A percentile compares a stretch with the other conserved stretches of the same genome.
phyloP scores from a whole-genome alignment of 2,888 invertebrate genomes.

The Protophormia terraenovae region DNA sequence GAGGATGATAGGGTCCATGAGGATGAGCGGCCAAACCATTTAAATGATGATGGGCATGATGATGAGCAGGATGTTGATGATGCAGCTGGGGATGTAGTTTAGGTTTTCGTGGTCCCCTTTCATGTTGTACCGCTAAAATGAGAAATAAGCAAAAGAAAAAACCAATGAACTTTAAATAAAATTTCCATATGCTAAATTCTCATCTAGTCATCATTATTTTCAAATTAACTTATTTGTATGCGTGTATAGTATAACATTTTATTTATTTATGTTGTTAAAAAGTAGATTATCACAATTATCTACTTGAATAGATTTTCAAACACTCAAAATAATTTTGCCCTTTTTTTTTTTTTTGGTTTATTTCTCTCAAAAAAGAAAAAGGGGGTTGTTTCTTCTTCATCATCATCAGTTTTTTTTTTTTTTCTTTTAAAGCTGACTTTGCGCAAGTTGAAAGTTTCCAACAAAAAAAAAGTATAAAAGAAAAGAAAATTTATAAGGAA shows the following conservation, averaged over 20 bases:
- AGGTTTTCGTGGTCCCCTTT: constrained; percentile 96
- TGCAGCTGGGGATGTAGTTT: constrained; percentile 86
- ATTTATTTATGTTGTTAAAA: constrained; percentile 80
- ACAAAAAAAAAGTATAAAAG: constrained; percentile 19
- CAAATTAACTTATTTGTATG: constrained; percentile 75
- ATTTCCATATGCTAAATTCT: constrained; percentile 61
- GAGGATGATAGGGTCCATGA: constrained; percentile 76
- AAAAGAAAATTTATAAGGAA: constrained; percentile 13
- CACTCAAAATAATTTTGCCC: constrained; percentile 41
- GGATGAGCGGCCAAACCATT: constrained; percentile 71
- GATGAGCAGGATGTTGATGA: constrained; percentile 77
- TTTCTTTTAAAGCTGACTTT: constrained; percentile 53
- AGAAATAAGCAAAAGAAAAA: constrained; percentile 70
- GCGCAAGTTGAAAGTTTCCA: constrained; percentile 38
- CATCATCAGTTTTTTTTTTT: neutral
- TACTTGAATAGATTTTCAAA: constrained; percentile 77
- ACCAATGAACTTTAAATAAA: neutral
- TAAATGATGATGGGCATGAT: constrained; percentile 75
- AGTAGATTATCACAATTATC: constrained; percentile 81
- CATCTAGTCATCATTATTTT: constrained; percentile 64
- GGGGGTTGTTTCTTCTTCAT: constrained; percentile 40
- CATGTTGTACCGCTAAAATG: constrained; percentile 95
- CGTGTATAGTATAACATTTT: constrained; percentile 62
- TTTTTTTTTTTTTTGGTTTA: neutral
- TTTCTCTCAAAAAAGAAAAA: no score